A percentile compares a stretch with the other conserved stretches of the same genome.
phyloP scores from a whole-genome alignment of 2,113 vertebrate genomes.

The Triplophysa dalaica region DNA sequence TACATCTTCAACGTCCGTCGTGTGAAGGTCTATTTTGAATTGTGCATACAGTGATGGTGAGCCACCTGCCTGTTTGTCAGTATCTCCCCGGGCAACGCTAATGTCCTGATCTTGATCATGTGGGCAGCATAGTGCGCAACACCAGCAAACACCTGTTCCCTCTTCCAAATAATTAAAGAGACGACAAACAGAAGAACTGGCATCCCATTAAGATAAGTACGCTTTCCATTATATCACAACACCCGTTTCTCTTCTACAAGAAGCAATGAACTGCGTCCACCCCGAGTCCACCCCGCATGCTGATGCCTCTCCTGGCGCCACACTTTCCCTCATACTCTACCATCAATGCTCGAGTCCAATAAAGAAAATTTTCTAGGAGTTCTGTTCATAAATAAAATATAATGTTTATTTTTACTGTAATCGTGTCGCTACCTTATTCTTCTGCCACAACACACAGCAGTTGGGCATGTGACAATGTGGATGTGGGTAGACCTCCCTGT shows the following conservation, averaged over 20 bases:
- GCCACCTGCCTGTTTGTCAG: slow-evolving; percentile 7
- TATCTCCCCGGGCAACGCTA: not conserved
- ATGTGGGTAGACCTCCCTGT: slow-evolving; percentile 12
- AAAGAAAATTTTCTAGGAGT: not conserved
- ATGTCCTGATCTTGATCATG: not conserved
- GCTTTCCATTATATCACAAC: not conserved
- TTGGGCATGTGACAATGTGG: slow-evolving; percentile 12
- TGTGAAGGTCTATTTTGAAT: not conserved
- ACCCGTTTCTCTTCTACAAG: not conserved
- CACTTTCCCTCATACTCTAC: not conserved
- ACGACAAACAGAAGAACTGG: not conserved
- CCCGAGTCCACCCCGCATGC: not conserved
- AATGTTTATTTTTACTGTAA: not conserved
- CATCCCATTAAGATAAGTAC: not conserved
- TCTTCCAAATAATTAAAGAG: not conserved
- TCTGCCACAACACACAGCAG: slow-evolving; percentile 14
- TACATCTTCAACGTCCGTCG: not conserved
- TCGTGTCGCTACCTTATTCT: not conserved
- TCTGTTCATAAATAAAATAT: not conserved
- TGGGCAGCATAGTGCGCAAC: not conserved
- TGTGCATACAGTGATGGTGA: not conserved
- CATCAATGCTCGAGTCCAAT: not conserved
- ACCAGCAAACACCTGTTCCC: slow-evolving; percentile 27
- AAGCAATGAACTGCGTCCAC: not conserved
- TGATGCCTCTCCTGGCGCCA: not conserved